A percentile compares a stretch with the other conserved stretches of the same genome.
phyloP scores from a whole-genome alignment of 2,888 invertebrate species.

The Drosophila infuscata region DNA sequence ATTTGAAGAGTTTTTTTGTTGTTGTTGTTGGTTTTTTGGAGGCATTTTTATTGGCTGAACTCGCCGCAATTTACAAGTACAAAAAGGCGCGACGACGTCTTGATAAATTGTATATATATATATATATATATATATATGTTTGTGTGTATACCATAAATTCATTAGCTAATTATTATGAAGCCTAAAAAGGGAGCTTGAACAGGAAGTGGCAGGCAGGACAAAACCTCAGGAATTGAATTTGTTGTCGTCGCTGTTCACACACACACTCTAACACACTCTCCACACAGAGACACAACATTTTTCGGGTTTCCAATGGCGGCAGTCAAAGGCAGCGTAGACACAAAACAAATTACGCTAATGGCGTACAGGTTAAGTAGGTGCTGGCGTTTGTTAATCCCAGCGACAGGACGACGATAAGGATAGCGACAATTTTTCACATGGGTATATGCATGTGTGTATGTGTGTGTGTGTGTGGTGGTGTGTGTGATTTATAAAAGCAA shows the following conservation, averaged over 20 bases:
- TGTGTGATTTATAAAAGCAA: conserved; percentile 58
- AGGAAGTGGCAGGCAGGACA: conserved; percentile 48
- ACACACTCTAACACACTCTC: background rate
- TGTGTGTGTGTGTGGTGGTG: conserved; percentile 28
- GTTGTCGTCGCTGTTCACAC: conserved; percentile 17
- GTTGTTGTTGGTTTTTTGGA: conserved; percentile 23
- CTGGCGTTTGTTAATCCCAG: conserved; percentile 58
- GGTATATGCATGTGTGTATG: conserved; percentile 4
- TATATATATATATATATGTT: background rate
- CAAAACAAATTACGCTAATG: conserved; percentile 78
- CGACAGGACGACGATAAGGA: conserved; percentile 38
- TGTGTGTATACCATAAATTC: conserved; percentile 37
- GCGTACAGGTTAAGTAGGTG: conserved; percentile 72
- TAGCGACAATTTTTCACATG: conserved; percentile 21
- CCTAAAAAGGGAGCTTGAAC: conserved; percentile 36
- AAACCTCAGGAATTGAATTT: conserved; percentile 66
- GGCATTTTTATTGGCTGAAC: background rate
- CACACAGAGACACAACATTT: conserved; percentile 41
- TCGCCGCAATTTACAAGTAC: conserved; percentile 72
- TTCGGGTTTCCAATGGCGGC: conserved; percentile 52
- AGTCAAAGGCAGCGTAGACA: conserved; percentile 25
- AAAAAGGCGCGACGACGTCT: conserved; percentile 28
- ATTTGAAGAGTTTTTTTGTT: conserved; percentile 43
- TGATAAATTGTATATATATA: conserved; percentile 13
- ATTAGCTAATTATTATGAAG: conserved; percentile 62